phyloP scores from a whole-genome alignment of 2,888 invertebrate species.

The Rhyacophila evoluta region DNA sequence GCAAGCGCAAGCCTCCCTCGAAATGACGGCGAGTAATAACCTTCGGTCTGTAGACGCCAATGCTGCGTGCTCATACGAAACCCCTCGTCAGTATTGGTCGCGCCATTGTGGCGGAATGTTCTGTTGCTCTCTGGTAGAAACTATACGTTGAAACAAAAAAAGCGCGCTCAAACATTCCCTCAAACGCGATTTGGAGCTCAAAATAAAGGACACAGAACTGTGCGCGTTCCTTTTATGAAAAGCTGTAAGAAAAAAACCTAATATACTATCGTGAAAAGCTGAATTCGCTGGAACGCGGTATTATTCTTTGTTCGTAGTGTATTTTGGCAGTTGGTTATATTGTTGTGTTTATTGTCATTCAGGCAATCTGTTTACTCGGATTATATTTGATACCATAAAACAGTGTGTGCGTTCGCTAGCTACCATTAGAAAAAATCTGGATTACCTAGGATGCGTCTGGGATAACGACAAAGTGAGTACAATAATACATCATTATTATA shows the following conservation, averaged over 20 bases:
- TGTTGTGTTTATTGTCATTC: conserved; percentile 31
- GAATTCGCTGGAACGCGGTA: conserved; percentile 8
- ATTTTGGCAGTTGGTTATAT: conserved; percentile 30
- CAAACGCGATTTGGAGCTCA: conserved; percentile 28
- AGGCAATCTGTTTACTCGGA: conserved; percentile 32
- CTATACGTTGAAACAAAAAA: conserved; percentile 36
- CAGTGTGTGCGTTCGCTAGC: conserved; percentile 20
- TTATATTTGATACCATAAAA: conserved; percentile 28
- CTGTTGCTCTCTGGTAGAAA: conserved; percentile 26
- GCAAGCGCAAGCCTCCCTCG: neutral
- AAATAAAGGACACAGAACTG: conserved; percentile 35
- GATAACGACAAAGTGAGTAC: conserved; percentile 39
- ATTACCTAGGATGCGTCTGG: conserved; percentile 39
- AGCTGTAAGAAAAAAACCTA: conserved; percentile 22
- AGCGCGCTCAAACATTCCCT: conserved; percentile 37
- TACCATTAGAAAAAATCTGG: conserved; percentile 30
- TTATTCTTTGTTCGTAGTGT: conserved; percentile 40
- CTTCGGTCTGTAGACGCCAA: conserved; percentile 2
- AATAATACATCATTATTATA: neutral
- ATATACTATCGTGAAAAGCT: conserved; percentile 28
- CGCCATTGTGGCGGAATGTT: conserved; percentile 36
- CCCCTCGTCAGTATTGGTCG: conserved; percentile 42
- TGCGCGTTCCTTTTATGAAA: conserved; percentile 23
- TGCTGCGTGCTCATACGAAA: conserved; percentile 28
- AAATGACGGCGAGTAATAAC: neutral